Base-by-base conservation (phyloP, 2,113 vertebrate genomes). In the Mola mola region DNA sequence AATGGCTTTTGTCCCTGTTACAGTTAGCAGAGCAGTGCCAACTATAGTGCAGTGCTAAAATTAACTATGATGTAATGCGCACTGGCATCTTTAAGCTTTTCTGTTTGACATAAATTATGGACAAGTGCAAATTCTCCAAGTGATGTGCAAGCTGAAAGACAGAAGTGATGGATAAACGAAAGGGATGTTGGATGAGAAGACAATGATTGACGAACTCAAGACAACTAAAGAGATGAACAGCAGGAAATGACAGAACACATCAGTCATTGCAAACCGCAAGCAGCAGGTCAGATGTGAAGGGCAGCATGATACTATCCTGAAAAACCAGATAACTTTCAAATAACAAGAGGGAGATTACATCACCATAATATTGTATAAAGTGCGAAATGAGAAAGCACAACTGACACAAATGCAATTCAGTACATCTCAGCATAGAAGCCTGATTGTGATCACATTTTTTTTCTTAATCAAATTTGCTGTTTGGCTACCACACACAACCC, bases 1-100 rank as follows among this genome's bases (percentile, higher is more conserved):
- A 88, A 85, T 75, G 48, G 65, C 56, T 79, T 84, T 82, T 77
- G 78, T 85, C 59, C 60, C 50, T 12, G 17, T 72, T 75, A 66
- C 19, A 72, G 47, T 21, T 44, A 50, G 53, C 22, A 28, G 47
- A 61, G 31, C 38, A 2, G 44, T 66, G 79, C 60, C 74, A 73
- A 36, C 42, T 57, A 49, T 2, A 55, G 58, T 61, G 55, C 63
- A 72, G 53, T 20, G 36, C 59, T 33, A 5, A 15, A 21, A 9
- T 44, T 5, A 52, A 24, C 26, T 64, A 28, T 36, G 29, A 46
- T 41, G 26, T 36, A 10, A 36, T 40, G 33, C 5, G 1, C 20
- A 13, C 55, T 34, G 47, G 48, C 31, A 41, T 29, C n/a, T 29
- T 22, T 4, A 12, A 15, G 57, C 28, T 42, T 43, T 40, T 48